phyloP scores from a whole-genome alignment of 2,113 vertebrate species.

The Caranx melampygus region DNA sequence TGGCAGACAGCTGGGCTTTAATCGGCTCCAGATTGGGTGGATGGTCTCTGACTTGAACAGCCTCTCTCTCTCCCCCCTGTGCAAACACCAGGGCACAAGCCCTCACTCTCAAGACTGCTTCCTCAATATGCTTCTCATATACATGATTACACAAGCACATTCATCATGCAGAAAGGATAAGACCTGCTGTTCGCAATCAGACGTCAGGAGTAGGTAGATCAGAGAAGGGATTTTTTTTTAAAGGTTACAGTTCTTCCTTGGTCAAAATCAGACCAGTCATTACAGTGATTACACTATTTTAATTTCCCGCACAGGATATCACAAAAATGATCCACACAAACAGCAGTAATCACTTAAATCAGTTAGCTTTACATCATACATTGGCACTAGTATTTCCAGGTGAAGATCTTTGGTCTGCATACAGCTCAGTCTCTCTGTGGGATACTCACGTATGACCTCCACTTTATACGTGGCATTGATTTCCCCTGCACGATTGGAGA shows the following conservation, averaged over 20 bases:
- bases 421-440: slow-evolving; percentile 20
- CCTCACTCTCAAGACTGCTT: slow-evolving; percentile 56
- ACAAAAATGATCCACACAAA: slow-evolving; percentile 30
- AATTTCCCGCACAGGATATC: slow-evolving; percentile 27
- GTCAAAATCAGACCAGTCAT: slow-evolving; percentile 15
- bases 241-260: slow-evolving; percentile 40
- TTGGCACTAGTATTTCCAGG: slow-evolving; percentile 37
- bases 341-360: slow-evolving; percentile 29
- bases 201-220: slow-evolving; percentile 42
- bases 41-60: slow-evolving; percentile 67
- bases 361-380: slow-evolving; percentile 34
- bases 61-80: slow-evolving; percentile 40
- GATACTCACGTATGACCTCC: slow-evolving; percentile 97
- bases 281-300: slow-evolving; percentile 36
- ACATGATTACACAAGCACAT: slow-evolving; percentile 72
- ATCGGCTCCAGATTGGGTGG: slow-evolving; percentile 89
- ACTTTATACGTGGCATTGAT: slow-evolving; percentile 99
- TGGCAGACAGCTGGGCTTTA: slow-evolving; percentile 89
- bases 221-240: slow-evolving; percentile 39
- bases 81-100: slow-evolving; percentile 68
- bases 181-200: slow-evolving; percentile 68
- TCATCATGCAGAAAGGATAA: slow-evolving; percentile 60
- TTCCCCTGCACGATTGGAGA: slow-evolving; percentile 93
- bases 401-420: slow-evolving; percentile 12
- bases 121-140: slow-evolving; percentile 76